phyloP scores from a whole-genome alignment of 2,113 vertebrate genomes.

The Malurus alboscapulatus region DNA sequence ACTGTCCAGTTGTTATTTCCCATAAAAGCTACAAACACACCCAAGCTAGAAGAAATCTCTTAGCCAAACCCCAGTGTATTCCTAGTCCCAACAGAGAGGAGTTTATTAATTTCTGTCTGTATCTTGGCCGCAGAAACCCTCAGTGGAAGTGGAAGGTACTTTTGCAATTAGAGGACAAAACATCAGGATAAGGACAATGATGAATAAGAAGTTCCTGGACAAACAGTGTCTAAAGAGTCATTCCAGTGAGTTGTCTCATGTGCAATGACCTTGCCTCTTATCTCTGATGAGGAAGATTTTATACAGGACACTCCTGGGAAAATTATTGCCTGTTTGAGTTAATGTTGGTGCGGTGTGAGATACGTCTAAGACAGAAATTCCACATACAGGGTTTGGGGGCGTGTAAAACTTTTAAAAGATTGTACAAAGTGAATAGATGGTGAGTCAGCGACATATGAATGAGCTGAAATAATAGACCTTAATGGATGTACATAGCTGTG shows the following conservation, averaged over 20 bases:
- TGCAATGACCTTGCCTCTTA: neutral
- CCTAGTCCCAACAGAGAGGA: neutral
- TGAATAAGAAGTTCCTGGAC: constrained; percentile 32
- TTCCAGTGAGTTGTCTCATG: neutral
- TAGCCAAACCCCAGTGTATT: neutral
- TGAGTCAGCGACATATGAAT: constrained; percentile 13
- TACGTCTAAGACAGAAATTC: neutral
- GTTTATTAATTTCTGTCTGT: neutral
- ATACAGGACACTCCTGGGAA: neutral
- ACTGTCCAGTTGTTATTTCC: neutral
- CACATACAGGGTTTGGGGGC: neutral
- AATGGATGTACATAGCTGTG: neutral
- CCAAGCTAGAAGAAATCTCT: neutral
- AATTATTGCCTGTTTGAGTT: neutral
- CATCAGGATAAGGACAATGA: neutral
- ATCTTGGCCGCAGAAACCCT: neutral
- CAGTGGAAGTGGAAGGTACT: neutral
- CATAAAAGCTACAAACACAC: neutral
- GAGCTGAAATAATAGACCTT: constrained; percentile 16
- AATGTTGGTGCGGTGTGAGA: neutral
- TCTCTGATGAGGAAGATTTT: neutral
- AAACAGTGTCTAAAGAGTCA: neutral
- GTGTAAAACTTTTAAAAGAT: neutral
- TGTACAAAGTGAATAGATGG: neutral
- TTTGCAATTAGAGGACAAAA: neutral